Evolutionary conservation across 2,113 vertebrate genomes (phyloP), one percentile per base, ranked within the genome.

Genomic region (Corydoras sp.): DNA sequence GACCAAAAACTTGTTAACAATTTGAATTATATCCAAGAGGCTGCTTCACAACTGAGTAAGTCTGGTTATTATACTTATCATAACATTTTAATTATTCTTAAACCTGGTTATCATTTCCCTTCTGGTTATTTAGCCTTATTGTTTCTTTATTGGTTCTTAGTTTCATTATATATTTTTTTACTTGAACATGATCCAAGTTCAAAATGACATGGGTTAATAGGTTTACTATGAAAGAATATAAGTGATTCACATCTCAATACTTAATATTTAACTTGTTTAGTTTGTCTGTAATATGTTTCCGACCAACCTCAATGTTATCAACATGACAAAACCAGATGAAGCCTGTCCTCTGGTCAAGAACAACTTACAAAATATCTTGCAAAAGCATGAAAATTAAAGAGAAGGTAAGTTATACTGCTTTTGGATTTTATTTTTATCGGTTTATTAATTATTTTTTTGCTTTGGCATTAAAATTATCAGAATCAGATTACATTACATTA

Each of bases 381-480:
- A 63, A 3, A 13, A 74, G 72, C 72, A 74, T 13, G 32, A 67
- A 68, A 24, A 68, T 74, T 7, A 74, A 62, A 56, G 9, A 74
- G 18, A 65, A 61, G 65, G 72, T 66, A 3, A 12, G 3, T 51
- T 60, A 8, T 35, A n/a, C 35, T 43, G 35, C 35, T 43, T 24
- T 43, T 43, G 35, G 0, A 43, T 43, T 43, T 1, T 2, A 43
- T 43, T 43, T 43, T 43, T 8, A 43, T 43, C 7, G 35, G 35
- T 43, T 43, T 43, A 43, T 43, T 24, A 43, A 43, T 43, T 43
- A 43, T 43, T 4, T 2, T 43, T 43, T 2, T 43, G 35, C 35
- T 43, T 43, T 43, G 35, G 35, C n/a, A 43, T 43, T 43, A 43
- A 4, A 43, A 43, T 8, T 24, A 24, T 24, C 18, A 24, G 18